Conservation (phyloP, 1,140 invertebrate species). For the Achroia grisella region DNA sequence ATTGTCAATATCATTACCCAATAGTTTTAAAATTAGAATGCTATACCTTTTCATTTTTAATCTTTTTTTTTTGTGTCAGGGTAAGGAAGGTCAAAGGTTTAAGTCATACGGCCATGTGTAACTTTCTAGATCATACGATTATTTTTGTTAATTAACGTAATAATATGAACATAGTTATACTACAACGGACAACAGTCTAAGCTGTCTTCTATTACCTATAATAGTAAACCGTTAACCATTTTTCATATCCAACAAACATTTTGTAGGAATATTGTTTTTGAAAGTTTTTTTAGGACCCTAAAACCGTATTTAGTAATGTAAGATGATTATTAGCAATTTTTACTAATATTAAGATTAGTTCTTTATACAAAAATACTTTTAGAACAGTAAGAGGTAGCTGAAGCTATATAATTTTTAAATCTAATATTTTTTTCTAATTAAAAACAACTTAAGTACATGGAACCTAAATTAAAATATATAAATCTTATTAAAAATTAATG, state of each 20-base stretch:
- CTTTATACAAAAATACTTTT: slow-evolving; percentile 61
- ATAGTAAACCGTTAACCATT: too few species aligned
- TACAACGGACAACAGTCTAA: too few species aligned
- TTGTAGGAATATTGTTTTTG: slow-evolving; percentile 35
- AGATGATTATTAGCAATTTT: slow-evolving; percentile 10
- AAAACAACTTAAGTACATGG: slow-evolving; percentile 42
- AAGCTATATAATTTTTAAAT: slow-evolving; percentile 28
- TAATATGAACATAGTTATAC: slow-evolving; percentile 2
- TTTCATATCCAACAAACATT: slow-evolving; percentile 47
- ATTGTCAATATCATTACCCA: too few species aligned
- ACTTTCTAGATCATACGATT: too few species aligned
- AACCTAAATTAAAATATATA: slow-evolving; percentile 13
- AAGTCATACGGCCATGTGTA: too few species aligned
- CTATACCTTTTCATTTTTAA: too few species aligned
- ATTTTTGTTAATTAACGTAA: slow-evolving; percentile 11
- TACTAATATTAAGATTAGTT: slow-evolving; percentile 36
- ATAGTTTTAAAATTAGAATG: too few species aligned
- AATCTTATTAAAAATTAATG: slow-evolving; percentile 11
- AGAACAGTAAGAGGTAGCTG: slow-evolving; percentile 63
- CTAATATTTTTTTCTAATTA: slow-evolving; percentile 26
- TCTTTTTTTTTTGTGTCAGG: too few species aligned
- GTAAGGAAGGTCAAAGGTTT: too few species aligned
- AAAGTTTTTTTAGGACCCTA: slow-evolving; percentile 13
- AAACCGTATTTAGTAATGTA: slow-evolving; percentile 31
- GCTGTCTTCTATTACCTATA: too few species aligned